phyloP scores from a whole-genome alignment of 2,888 invertebrate species.

The Dinocampus coccinellae region DNA sequence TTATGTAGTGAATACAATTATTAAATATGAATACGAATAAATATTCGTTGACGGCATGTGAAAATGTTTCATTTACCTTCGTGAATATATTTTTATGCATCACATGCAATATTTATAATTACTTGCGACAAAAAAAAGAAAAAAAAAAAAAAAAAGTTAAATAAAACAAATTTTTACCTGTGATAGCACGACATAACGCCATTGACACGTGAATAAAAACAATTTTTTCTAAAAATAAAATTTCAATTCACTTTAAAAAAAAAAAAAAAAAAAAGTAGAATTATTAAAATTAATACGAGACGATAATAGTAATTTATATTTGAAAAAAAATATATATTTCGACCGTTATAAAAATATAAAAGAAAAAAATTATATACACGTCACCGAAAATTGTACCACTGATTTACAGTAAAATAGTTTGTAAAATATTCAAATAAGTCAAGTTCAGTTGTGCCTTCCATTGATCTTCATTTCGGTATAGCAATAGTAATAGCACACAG shows the following conservation, averaged over 20 bases:
- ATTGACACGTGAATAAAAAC: neutral
- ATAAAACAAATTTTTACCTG: neutral
- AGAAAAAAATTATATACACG: neutral
- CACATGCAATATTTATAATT: too few species aligned
- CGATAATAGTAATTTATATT: too few species aligned
- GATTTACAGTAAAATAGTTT: neutral
- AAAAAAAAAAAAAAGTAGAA: neutral
- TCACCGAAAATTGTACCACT: neutral
- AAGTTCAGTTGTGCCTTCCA: neutral
- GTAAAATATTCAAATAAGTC: neutral
- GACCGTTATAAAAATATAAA: neutral
- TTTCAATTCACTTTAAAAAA: neutral
- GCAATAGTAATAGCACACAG: slow-evolving; percentile 14
- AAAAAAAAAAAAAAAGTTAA: neutral
- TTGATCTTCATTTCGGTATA: neutral
- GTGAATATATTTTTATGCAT: too few species aligned
- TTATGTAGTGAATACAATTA: too few species aligned
- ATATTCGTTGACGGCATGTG: too few species aligned
- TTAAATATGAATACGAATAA: too few species aligned
- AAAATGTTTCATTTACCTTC: too few species aligned
- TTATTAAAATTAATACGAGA: too few species aligned
- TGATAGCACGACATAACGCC: neutral
- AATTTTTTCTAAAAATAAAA: neutral
- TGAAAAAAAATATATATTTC: neutral
- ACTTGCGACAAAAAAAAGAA: neutral